Percentiles rank a stretch among this genome's conserved stretches.
Conservation (phyloP, 1,140 invertebrate species). For the Agrypnia vestita region DNA sequence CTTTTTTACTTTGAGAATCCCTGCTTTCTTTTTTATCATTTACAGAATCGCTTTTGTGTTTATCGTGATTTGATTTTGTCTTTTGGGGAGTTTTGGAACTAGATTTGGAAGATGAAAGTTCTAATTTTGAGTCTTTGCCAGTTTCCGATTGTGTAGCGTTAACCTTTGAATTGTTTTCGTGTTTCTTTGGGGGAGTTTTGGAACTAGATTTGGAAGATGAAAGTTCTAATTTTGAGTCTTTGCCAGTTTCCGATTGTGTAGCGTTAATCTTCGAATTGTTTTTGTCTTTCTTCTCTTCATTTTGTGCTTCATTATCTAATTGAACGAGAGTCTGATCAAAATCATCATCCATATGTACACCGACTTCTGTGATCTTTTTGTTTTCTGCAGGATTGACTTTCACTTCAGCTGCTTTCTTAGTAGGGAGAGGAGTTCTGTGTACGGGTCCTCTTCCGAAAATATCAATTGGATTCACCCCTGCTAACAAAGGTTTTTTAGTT, state of each 20-base stretch:
- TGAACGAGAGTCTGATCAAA: slow-evolving; percentile 79
- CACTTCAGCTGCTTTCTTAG: slow-evolving; percentile 51
- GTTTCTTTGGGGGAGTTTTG: neutral
- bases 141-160: slow-evolving; percentile 2
- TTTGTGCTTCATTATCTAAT: slow-evolving; percentile 44
- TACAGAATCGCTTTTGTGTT: neutral
- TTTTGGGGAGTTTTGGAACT: slow-evolving; percentile 31
- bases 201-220: neutral
- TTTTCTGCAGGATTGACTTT: slow-evolving; percentile 63
- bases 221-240: slow-evolving; percentile 4
- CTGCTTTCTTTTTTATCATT: neutral
- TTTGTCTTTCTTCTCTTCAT: neutral
- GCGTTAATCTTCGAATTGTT: too few relatives aligned
- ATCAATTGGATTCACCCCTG: slow-evolving; percentile 66
- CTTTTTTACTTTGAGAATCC: neutral
- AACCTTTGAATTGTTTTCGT: too few relatives aligned
- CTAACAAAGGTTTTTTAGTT: slow-evolving; percentile 62
- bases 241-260: neutral
- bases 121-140: neutral
- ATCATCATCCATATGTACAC: slow-evolving; percentile 79
- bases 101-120: neutral
- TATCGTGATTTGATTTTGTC: neutral
- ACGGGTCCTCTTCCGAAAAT: slow-evolving; percentile 67
- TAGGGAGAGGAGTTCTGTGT: slow-evolving; percentile 64
- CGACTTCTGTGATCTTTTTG: slow-evolving; percentile 64